Evolutionary conservation across 2,888 invertebrate species (phyloP), one percentile per base, ranked within the genome.

Genomic region (Apantesis nais): DNA sequence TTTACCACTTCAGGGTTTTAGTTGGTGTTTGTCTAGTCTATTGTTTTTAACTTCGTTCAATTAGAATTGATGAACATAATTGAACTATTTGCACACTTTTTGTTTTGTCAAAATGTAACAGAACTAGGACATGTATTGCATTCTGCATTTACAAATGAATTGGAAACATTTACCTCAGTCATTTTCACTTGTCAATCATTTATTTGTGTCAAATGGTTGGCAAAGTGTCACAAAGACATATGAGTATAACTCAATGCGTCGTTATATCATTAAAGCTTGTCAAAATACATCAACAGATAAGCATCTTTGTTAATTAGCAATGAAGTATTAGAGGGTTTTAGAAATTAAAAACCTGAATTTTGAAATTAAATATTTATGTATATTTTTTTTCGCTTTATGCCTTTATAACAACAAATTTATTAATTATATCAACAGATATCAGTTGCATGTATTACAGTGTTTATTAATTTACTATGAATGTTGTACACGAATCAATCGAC

Each of bases 321-420:
- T 22, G 11, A 62, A 34, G 0, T 22, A 0, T 34, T 37, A n/a
- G 7, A 52, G 58, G 65, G 82, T 83, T 86, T 83, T 52, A 82
- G 84, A 92, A 86, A 87, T 88, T 68, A 87, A 83, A 87, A 75
- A 81, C 85, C 68, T 67, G 3, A 72, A 34, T 75, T 29, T 75
- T 87, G 81, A 93, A 94, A 93, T 93, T 93, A 93, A 94, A 94
- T 94, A 93, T 93, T 93, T 94, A 94, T 93, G 94, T 94, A 94
- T 93, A 93, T 94, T 94, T 93, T 88, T 63, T 90, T 91, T 90
- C 88, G 87, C 89, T 91, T 92, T 92, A 93, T 92, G 91, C 86
- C 89, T 89, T 92, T 89, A 89, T 92, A 94, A 94, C 90, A 94
- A 93, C 90, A 92, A 90, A 87, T 91, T 83, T 89, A 69, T 85